Base-by-base conservation (phyloP, 1,140 invertebrate species). In the Chelonus insularis region DNA sequence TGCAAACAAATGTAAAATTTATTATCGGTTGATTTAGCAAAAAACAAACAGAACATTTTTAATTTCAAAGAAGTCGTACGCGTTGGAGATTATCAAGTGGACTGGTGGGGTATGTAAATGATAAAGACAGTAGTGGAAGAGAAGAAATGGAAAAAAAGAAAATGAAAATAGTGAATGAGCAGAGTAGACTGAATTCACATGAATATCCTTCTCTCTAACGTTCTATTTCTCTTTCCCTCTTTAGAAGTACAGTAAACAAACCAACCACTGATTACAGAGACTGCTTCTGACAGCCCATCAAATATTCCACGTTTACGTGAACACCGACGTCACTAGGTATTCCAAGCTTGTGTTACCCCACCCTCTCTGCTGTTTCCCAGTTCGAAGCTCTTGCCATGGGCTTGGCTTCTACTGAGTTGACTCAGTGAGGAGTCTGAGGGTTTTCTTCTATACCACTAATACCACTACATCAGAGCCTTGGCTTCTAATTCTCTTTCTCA, bases 201-300 rank as follows among this genome's bases (percentile, higher is more conserved):
- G 16, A 11, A 48, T 25, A 5, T 54, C 50, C 8, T 23, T 36
- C 1, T 18, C 11, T 48, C 41, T 43, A 43, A 7, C 3, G 25
- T 29, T 29, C 25, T 29, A 29, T 29, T 29, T 25, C 21, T 32
- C 52, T 37, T 29, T 55, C 52, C 11, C 52, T 55, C 11, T 43
- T 14, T 39, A 62, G 60, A 23, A 55, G 45, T 71, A 76, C 68
- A 67, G 75, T 75, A 78, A 78, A 79, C 76, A 79, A 78, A 78
- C 75, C 75, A 68, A 76, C 76, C 76, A 74, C 77, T 79, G 77
- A 79, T 78, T 79, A 79, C 77, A 76, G 75, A 79, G 76, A 76
- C 77, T 79, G 77, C 77, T 77, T 77, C 76, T 79, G 77, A 79
- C 77, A 79, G 75, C 70, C 75, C 75, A 78, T 79, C 76, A 79